A percentile compares a stretch with the other conserved stretches of the same genome.
Conservation (phyloP, 2,888 invertebrate genomes). For the Frankliniella intonsa region DNA sequence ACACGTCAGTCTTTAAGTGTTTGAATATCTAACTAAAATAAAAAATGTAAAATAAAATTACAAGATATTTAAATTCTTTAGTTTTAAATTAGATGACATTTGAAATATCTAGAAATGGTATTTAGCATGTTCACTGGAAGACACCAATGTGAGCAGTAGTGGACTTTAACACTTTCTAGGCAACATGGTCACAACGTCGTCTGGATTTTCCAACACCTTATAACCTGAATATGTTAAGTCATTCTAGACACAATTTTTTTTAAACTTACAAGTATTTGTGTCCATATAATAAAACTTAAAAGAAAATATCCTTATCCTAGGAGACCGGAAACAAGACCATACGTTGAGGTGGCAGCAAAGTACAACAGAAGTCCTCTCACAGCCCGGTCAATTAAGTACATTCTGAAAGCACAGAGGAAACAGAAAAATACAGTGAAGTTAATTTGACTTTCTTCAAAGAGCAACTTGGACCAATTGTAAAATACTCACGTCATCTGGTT, state of each 20-base stretch:
- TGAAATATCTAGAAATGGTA: too few relatives aligned
- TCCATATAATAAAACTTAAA: background rate
- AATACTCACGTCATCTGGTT: slow-evolving; percentile 1
- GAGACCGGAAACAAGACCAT: background rate
- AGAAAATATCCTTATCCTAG: background rate
- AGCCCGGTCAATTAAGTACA: background rate
- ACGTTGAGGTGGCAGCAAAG: background rate
- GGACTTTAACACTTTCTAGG: too few relatives aligned
- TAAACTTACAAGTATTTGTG: background rate
- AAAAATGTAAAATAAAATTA: too few relatives aligned
- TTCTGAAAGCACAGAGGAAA: background rate
- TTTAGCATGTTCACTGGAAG: too few relatives aligned
- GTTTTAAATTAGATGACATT: too few relatives aligned
- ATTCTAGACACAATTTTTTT: background rate
- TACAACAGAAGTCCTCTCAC: background rate
- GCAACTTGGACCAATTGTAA: background rate
- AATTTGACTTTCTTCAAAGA: background rate
- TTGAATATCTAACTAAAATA: too few relatives aligned
- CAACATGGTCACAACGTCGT: too few relatives aligned
- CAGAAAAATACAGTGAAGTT: background rate
- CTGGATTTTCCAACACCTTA: too few relatives aligned
- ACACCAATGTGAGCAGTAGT: too few relatives aligned
- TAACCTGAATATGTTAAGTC: too few relatives aligned
- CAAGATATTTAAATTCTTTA: too few relatives aligned
- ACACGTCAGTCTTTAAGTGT: too few relatives aligned